Evolutionary conservation across 2,113 vertebrate species (phyloP).

Genomic region (Oreochromis tanganicae): DNA sequence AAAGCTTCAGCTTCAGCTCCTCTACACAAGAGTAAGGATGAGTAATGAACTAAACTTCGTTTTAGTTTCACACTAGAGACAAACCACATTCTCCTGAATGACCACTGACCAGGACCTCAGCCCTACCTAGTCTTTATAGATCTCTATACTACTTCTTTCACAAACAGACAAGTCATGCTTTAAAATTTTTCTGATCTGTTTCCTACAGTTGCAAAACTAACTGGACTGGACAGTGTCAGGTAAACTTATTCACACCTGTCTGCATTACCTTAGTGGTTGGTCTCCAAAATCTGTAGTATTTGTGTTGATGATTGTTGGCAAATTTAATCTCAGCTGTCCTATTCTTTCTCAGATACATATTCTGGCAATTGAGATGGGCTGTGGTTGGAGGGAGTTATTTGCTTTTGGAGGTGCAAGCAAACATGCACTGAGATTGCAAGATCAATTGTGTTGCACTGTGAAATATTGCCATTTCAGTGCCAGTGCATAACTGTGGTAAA

Average conservation of each 20-base stretch:
- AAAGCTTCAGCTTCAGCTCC: neutral
- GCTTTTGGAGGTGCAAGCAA: neutral
- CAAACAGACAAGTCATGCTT: neutral
- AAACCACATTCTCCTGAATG: neutral
- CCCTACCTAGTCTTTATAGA: neutral
- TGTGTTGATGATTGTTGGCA: fast-evolving
- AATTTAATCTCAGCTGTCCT: neutral
- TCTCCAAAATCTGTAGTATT: neutral
- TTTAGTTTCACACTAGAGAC: neutral
- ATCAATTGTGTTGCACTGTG: neutral
- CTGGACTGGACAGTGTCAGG: fast-evolving
- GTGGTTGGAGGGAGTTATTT: neutral
- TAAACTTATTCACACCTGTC: neutral
- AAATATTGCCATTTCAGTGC: neutral
- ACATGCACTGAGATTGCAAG: neutral
- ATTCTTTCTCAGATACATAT: neutral
- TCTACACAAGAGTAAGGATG: neutral
- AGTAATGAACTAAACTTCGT: neutral
- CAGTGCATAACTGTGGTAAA: neutral
- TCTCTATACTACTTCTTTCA: neutral
- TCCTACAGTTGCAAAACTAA: neutral
- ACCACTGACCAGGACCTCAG: neutral
- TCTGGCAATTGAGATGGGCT: neutral
- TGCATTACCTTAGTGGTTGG: neutral
- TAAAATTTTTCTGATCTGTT: neutral